Conservation (phyloP, 2,113 vertebrate genomes). For the Phylloscopus whistleri region DNA sequence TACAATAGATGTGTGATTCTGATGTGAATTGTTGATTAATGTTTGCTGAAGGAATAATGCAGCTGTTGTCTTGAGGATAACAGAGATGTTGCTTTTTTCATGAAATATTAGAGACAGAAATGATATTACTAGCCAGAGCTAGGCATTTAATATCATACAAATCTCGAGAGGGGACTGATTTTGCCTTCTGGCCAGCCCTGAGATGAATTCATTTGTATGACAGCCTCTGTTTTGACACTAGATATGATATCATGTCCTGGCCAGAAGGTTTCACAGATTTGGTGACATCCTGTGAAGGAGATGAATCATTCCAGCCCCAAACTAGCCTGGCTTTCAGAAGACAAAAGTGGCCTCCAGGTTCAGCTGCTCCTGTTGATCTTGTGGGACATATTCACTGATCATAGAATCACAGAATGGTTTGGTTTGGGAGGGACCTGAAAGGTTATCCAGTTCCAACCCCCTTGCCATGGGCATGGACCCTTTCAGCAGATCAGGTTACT, state of each 20-base stretch:
- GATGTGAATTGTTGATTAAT: not conserved
- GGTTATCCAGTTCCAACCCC: not conserved
- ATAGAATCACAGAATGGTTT: not conserved
- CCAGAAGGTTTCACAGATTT: not conserved
- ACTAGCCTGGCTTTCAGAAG: not conserved
- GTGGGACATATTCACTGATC: fast-evolving
- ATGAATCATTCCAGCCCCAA: not conserved
- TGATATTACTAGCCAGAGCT: not conserved
- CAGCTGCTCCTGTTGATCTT: not conserved
- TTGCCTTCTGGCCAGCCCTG: not conserved
- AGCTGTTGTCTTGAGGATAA: not conserved
- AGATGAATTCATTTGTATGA: not conserved
- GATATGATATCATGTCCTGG: not conserved
- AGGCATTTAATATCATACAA: not conserved
- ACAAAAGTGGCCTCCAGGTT: not conserved
- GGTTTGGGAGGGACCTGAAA: not conserved
- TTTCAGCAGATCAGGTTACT: not conserved
- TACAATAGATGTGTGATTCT: not conserved
- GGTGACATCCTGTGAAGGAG: not conserved
- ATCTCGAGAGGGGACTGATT: not conserved
- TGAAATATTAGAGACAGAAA: not conserved
- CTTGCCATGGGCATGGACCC: not conserved
- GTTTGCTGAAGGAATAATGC: not conserved
- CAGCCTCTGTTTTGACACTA: not conserved
- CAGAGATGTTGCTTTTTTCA: not conserved